Conservation (phyloP, 2,888 invertebrate species). For the Drymonia ruficornis region DNA sequence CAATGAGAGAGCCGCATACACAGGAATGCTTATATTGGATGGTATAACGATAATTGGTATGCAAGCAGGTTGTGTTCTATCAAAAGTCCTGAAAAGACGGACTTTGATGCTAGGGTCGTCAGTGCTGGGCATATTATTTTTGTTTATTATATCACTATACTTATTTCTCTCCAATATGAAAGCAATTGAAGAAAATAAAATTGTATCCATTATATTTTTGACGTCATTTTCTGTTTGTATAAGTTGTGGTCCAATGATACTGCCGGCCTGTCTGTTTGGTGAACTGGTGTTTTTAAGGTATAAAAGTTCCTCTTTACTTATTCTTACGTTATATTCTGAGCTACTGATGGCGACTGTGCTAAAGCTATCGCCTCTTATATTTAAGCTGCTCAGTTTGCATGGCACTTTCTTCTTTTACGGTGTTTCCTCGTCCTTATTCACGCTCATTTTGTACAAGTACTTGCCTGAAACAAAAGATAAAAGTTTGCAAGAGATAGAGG, state of each 20-base stretch:
- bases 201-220: constrained; percentile 37
- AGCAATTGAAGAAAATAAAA: constrained; percentile 36
- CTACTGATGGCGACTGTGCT: constrained; percentile 25
- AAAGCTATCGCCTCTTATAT: constrained; percentile 37
- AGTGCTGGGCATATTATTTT: constrained; percentile 34
- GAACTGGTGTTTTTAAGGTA: constrained; percentile 36
- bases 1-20: constrained; percentile 35
- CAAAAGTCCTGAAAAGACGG: constrained; percentile 41
- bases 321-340: constrained; percentile 27
- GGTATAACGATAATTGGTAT: constrained; percentile 44
- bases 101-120: constrained; percentile 36
- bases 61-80: constrained; percentile 44
- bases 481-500: constrained; percentile 42
- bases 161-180: constrained; percentile 41
- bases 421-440: constrained; percentile 29
- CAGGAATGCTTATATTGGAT: constrained; percentile 47
- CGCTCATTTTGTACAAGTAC: constrained; percentile 31
- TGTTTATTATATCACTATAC: constrained; percentile 47
- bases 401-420: constrained; percentile 42
- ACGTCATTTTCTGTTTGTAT: constrained; percentile 42
- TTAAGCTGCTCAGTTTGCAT: constrained; percentile 30
- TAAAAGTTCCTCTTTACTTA: constrained; percentile 28
- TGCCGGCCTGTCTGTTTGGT: constrained; percentile 32
- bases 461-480: constrained; percentile 48
- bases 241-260: constrained; percentile 43